A percentile compares a stretch with the other conserved stretches of the same genome.
phyloP scores from a whole-genome alignment of 2,888 invertebrate species.

The Drosophila trichaetosa region DNA sequence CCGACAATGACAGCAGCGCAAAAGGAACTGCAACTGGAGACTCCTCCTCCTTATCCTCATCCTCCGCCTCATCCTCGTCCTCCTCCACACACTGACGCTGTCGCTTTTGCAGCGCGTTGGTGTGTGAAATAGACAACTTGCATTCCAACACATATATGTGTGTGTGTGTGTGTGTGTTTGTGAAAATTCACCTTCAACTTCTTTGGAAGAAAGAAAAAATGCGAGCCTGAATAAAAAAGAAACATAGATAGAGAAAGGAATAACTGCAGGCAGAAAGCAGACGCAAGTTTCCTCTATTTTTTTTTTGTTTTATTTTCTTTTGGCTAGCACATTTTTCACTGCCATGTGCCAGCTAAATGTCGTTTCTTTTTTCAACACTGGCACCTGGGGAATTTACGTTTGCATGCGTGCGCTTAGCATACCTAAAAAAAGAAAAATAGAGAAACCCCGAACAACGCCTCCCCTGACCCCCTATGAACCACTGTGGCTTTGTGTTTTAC shows the following conservation, averaged over 20 bases:
- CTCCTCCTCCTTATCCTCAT: neutral
- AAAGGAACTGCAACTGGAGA: conserved; percentile 17
- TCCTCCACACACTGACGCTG: conserved; percentile 28
- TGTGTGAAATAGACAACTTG: conserved; percentile 78
- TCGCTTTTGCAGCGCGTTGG: conserved; percentile 65
- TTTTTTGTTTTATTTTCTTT: conserved; percentile 13
- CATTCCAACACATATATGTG: conserved; percentile 40
- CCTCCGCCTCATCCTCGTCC: neutral
- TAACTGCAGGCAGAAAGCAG: conserved; percentile 30
- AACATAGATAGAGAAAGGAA: conserved; percentile 5
- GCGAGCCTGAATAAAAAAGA: conserved; percentile 24
- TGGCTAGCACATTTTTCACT: conserved; percentile 65
- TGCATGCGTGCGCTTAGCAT: conserved; percentile 70
- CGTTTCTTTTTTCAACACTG: conserved; percentile 54
- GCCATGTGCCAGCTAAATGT: conserved; percentile 64
- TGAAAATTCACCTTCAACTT: conserved; percentile 42
- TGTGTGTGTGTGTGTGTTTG: conserved; percentile 29
- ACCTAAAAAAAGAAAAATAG: conserved; percentile 13
- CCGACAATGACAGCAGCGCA: conserved; percentile 43
- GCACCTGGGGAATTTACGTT: conserved; percentile 72
- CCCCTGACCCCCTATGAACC: neutral
- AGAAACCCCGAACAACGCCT: conserved; percentile 10
- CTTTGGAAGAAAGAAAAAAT: conserved; percentile 40
- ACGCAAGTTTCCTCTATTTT: conserved; percentile 45
- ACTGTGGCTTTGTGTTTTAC: neutral